Base-by-base conservation (phyloP, 1,140 invertebrate genomes). In the Meloidogyne chitwoodi region DNA sequence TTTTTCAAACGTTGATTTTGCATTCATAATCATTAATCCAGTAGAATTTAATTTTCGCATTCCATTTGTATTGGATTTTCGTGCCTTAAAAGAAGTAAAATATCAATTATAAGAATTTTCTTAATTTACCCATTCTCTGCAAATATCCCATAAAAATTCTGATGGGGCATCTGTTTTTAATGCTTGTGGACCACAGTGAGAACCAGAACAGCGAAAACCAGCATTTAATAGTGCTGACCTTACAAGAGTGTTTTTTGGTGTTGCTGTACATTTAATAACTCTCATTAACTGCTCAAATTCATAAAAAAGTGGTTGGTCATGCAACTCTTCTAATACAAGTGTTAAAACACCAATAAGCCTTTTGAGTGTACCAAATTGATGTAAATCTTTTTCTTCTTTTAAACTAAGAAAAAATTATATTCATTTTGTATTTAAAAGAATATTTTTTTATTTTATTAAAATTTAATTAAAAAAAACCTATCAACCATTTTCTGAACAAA, bases 111-210 rank as follows among this genome's bases (percentile, higher is more conserved):
- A 38, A 56, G 5, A 22, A 19, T n/a, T 61, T 22, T 19, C 8
- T 8, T 19, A 19, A 11, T 16, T 29, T 61, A 70, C 68, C 71
- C 71, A 73, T 63, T 61, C 71, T n/a, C 71, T 61, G 22, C 71
- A 73, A 19, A 73, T 61, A 31, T 73, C 94, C 96, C 96, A 99
- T 19, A 99, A 87, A 22, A 96, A 89, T 5, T 90, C 86, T 48
- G 91, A 88, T 0, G 97, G 94, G 0, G 96, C 96, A 88, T 95
- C 89, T 0, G 96, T 98, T 89, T 99, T 99, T 3, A 98, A 89
- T 0, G 94, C 95, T 77, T 92, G 91, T 83, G 92, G 93, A 68
- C 91, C 91, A 68, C 93, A 92, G 89, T 99, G 97, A 0, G 95
- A 96, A 78, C 92, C 91, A 0, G 95, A 98, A 4, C 98, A 94